A percentile compares a stretch with the other conserved stretches of the same genome.
These are phyloP conservation scores for Lepidocyrtinus sp. DNA, from an alignment of 2,888 invertebrate genomes.

Conservation along the genomic window DNA sequence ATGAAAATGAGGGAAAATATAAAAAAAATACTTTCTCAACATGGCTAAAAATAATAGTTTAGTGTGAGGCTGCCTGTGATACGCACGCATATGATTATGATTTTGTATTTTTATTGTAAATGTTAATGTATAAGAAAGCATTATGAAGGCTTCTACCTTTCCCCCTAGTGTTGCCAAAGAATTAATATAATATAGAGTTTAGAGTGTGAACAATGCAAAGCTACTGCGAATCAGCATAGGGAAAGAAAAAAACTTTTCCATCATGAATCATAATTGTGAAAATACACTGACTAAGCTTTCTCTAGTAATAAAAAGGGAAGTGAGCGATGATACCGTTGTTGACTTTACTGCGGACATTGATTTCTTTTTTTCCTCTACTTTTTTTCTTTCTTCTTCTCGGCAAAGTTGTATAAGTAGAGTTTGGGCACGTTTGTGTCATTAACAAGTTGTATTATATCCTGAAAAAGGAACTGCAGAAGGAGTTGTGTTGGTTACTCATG, in stretches of 20 bases:
- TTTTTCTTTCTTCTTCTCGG: constrained; percentile 3
- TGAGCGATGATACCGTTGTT: constrained; percentile 54
- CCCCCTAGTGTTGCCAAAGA: no score
- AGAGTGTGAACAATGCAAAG: no score
- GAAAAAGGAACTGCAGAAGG: constrained; percentile 19
- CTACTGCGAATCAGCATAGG: no score
- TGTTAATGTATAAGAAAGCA: no score
- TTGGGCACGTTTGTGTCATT: constrained; percentile 59
- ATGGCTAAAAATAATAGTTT: no score
- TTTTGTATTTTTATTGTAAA: no score
- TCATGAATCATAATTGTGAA: constrained; percentile 57
- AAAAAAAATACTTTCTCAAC: no score
- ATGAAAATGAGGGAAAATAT: no score
- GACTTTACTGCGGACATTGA: constrained; percentile 57
- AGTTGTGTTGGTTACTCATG: neutral
- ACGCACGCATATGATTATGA: no score
- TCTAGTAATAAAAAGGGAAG: constrained; percentile 42
- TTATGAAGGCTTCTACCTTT: no score
- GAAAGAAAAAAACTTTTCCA: constrained; percentile 40
- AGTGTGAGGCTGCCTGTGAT: no score
- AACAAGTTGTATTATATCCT: constrained; percentile 55
- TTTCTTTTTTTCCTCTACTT: constrained; percentile 42
- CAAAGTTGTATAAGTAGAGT: constrained; percentile 48
- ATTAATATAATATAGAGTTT: no score
- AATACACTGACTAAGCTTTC: constrained; percentile 54